Conservation (phyloP, 2,113 vertebrate species). For the Campylomormyrus numenius region DNA sequence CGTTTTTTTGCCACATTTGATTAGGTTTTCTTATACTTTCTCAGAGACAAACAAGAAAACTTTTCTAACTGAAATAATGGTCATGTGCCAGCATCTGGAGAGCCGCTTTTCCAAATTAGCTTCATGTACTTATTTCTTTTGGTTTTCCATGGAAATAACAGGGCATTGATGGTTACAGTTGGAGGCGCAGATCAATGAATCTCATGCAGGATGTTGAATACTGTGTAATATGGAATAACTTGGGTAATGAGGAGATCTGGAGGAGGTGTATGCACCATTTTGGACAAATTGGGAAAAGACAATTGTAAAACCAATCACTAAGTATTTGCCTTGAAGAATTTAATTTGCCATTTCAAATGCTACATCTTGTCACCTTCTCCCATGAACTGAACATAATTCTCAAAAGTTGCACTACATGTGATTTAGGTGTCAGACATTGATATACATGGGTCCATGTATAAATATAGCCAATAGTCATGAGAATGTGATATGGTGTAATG, state of each 20-base stretch:
- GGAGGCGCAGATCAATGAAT: neutral
- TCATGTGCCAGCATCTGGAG: neutral
- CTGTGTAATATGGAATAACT: too few relatives aligned
- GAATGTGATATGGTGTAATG: too few relatives aligned
- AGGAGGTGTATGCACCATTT: neutral
- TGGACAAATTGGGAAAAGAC: neutral
- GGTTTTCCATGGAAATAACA: neutral
- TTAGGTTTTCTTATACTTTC: neutral
- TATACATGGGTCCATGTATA: neutral
- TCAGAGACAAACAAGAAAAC: neutral
- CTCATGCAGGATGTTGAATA: neutral
- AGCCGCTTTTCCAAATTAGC: neutral
- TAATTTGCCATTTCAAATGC: neutral
- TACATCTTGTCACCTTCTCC: neutral
- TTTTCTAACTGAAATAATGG: neutral
- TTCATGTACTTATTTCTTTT: neutral
- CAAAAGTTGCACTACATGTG: neutral
- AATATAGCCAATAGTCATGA: neutral
- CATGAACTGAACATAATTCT: neutral
- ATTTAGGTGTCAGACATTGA: neutral
- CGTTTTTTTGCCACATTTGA: neutral
- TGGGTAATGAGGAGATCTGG: too few relatives aligned
- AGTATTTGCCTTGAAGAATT: neutral
- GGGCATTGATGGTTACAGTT: neutral
- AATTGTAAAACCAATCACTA: neutral